Evolutionary conservation across 2,888 invertebrate genomes (phyloP).

Genomic region (Calameuta idolon): DNA sequence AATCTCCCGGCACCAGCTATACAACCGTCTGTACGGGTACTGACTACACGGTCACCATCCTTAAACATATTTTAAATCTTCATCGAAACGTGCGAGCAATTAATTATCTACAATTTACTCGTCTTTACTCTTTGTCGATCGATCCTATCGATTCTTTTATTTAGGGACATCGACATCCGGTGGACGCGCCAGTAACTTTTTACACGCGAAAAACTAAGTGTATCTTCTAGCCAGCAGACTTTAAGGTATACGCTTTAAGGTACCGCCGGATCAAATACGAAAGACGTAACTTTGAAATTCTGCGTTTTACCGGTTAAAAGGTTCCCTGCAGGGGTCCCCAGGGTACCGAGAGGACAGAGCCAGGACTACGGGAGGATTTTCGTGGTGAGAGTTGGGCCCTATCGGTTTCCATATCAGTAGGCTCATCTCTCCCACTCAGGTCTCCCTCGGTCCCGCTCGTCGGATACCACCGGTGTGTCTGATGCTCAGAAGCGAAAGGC

Average conservation of each 20-base stretch:
- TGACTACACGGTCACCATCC: background rate
- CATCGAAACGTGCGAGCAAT: background rate
- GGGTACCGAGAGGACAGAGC: conserved; percentile 6
- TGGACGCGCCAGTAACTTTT: background rate
- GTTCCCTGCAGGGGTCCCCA: conserved; percentile 53
- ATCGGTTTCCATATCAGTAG: conserved; percentile 19
- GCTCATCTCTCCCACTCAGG: conserved; percentile 32
- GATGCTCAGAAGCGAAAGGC: conserved; percentile 41
- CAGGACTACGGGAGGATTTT: background rate
- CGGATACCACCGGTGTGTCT: conserved; percentile 40
- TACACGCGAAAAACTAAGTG: background rate
- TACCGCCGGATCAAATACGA: background rate
- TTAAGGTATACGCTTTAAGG: background rate
- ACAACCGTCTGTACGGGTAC: background rate
- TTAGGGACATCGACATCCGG: background rate
- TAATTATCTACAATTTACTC: background rate
- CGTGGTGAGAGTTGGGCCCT: background rate
- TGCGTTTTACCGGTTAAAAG: conserved; percentile 42
- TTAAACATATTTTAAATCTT: background rate
- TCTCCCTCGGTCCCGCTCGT: conserved; percentile 59
- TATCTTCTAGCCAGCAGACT: background rate
- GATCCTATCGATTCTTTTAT: background rate
- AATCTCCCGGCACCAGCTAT: conserved; percentile 16
- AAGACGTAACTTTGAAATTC: conserved; percentile 36
- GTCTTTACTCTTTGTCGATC: background rate